These are phyloP conservation scores for Catagonus wagneri DNA, from an alignment of 2,113 vertebrate species.

Conservation along the genomic window DNA sequence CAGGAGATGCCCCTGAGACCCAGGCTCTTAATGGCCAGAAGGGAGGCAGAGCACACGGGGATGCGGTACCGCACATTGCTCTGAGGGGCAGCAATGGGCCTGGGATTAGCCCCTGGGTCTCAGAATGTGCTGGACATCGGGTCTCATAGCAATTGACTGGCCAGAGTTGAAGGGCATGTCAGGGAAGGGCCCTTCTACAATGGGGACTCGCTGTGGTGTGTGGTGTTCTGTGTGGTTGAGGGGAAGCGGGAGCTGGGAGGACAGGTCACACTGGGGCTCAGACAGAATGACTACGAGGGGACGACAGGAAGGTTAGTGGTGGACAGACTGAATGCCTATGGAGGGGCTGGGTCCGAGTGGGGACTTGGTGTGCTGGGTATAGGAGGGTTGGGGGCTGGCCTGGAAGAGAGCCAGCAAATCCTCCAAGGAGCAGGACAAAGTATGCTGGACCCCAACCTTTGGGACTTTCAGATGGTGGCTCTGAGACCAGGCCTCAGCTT, in stretches of 20 bases:
- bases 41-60: conserved; percentile 87
- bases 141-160: neutral
- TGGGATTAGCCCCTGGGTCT: conserved; percentile 38
- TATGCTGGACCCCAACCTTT: neutral
- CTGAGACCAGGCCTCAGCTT: neutral
- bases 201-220: neutral
- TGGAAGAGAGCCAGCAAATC: neutral
- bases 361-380: neutral
- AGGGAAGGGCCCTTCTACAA: neutral
- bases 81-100: conserved; percentile 80
- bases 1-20: conserved; percentile 81
- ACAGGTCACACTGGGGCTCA: neutral
- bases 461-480: conserved; percentile 6
- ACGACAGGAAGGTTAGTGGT: neutral
- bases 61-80: conserved; percentile 88
- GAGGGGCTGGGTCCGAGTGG: neutral
- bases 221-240: neutral
- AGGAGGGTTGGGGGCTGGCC: neutral
- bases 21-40: conserved; percentile 87
- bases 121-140: neutral
- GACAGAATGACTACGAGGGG: neutral
- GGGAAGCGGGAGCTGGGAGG: conserved; percentile 24
- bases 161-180: neutral
- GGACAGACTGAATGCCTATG: neutral
- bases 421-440: neutral